Base-by-base conservation (phyloP, 2,888 invertebrate species). In the Cosmia pyralina region DNA sequence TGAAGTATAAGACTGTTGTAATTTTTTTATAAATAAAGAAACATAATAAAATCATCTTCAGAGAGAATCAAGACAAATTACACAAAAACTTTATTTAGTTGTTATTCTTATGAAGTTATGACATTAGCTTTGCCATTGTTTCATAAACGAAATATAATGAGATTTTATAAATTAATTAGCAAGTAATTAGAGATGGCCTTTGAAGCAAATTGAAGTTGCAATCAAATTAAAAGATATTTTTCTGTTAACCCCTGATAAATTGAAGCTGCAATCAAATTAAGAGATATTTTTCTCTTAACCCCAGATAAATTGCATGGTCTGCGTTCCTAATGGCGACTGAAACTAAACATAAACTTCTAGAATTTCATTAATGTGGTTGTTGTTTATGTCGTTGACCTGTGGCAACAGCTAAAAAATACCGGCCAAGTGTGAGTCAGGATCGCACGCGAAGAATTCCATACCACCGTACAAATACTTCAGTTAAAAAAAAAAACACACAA, bases 111-210 rank as follows among this genome's bases (percentile, higher is more conserved):
- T 38, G 38, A 38, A 28, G 38, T 38, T 38, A 38, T 34, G 19
- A 22, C 15, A 48, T 72, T 77, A 68, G 50, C 59, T 60, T 28
- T 44, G n/a, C 17, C 15, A 46, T 59, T 60, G 19, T 52, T 62
- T 58, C 22, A 55, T 38, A 70, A 69, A 72, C 50, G 68, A 59
- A 75, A 74, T 55, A 17, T 64, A 67, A 83, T 73, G 59, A 75
- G 72, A 69, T 81, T 80, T 78, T 59, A 58, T 55, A 74, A 82
- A 70, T 58, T 44, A 74, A 78, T 82, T 79, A 73, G 15, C 22
- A 58, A 64, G 60, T 70, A 79, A 83, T 81, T 79, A 79, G n/a
- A 53, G 7, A 13, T 60, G 79, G 41, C 34, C 75, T 79, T 79
- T 79, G 81, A 55, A 57, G 34, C 7, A 48, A 79, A 67, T 60